These are phyloP conservation scores for Pyrocoelia pectoralis DNA, from an alignment of 2,888 invertebrate genomes.

Conservation along the genomic window DNA sequence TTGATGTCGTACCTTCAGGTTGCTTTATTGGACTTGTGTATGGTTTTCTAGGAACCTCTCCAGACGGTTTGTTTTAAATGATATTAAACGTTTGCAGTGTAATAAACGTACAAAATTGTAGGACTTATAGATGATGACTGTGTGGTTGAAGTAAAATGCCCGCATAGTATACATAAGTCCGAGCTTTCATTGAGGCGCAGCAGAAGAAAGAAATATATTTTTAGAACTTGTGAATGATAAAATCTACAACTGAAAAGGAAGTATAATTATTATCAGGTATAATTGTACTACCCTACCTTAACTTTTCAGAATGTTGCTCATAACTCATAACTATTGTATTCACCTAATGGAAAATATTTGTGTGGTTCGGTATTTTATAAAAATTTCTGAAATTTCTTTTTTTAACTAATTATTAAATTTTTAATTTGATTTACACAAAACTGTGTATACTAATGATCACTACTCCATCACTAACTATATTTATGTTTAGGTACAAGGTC, in stretches of 20 bases:
- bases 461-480: background rate
- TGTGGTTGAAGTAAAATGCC: background rate
- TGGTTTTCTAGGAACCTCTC: no score
- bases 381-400: no score
- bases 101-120: background rate
- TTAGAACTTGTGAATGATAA: conserved; percentile 2
- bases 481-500: conserved; percentile 4
- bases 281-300: conserved; percentile 3
- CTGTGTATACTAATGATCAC: no score
- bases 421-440: no score
- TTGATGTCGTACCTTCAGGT: background rate
- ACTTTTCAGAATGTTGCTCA: conserved; percentile 2
- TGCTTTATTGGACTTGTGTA: no score
- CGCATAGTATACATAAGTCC: background rate
- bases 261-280: background rate
- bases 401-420: no score
- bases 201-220: background rate
- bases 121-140: background rate
- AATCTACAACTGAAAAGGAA: background rate
- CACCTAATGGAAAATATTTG: no score
- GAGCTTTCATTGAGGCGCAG: background rate
- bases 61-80: background rate
- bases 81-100: conserved; percentile 2
- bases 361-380: no score
- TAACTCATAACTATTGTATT: background rate